These are phyloP conservation scores for Andrena bicolor DNA, from an alignment of 2,888 invertebrate genomes.

Conservation along the genomic window DNA sequence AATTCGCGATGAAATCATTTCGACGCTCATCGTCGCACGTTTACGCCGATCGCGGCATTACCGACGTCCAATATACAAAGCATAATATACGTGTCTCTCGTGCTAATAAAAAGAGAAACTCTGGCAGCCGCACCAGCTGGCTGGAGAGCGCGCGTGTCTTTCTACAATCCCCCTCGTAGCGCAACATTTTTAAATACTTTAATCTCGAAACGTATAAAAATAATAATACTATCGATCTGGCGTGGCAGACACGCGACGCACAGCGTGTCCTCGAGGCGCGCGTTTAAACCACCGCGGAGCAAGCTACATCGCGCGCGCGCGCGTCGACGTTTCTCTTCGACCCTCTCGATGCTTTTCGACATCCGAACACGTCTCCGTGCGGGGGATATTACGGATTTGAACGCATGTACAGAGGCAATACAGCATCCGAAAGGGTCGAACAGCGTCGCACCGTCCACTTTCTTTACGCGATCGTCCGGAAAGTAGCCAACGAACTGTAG, in stretches of 20 bases:
- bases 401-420: background rate
- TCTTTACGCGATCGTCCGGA: conserved; percentile 2
- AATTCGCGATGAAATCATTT: conserved; percentile 27
- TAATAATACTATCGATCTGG: conserved; percentile 80
- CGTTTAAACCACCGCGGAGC: conserved; percentile 25
- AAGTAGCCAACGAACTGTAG: conserved; percentile 35
- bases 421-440: background rate
- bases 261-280: conserved; percentile 38
- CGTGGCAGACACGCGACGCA: conserved; percentile 54
- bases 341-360: conserved; percentile 10
- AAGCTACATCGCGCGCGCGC: conserved; percentile 9
- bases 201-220: conserved; percentile 77
- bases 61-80: background rate
- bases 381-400: no score
- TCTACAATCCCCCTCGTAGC: conserved; percentile 36
- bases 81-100: conserved; percentile 4
- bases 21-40: conserved; percentile 2
- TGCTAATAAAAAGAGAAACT: conserved; percentile 37
- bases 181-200: conserved; percentile 68
- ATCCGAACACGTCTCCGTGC: background rate
- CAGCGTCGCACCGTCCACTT: background rate
- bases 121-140: conserved; percentile 45
- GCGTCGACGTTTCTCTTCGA: background rate
- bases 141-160: conserved; percentile 21
- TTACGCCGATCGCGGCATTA: conserved; percentile 8